Conservation (phyloP, 2,888 invertebrate species). For the Dyspetes luteomarginatus region DNA sequence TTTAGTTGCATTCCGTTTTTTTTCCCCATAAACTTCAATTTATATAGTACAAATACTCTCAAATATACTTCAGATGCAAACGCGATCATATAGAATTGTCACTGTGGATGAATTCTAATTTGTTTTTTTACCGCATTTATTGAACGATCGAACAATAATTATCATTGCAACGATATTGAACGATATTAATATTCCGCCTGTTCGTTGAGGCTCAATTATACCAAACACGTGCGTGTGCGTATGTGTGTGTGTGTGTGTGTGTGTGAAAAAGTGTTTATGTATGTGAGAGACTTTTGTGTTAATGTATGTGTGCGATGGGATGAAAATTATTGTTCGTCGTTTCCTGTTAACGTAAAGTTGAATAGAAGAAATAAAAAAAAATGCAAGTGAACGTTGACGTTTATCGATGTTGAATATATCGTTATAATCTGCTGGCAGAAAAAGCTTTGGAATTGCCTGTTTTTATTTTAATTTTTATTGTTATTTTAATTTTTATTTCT, state of each 20-base stretch:
- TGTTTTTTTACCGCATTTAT: conserved; percentile 27
- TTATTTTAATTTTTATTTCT: neutral
- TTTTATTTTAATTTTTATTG: neutral
- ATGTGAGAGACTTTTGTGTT: neutral
- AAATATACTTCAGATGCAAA: neutral
- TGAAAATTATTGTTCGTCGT: conserved; percentile 52
- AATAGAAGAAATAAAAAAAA: neutral
- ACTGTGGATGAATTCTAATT: conserved; percentile 30
- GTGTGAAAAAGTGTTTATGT: neutral
- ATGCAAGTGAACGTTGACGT: conserved; percentile 35
- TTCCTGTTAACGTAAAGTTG: conserved; percentile 34
- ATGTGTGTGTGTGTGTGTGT: conserved; percentile 8
- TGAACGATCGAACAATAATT: conserved; percentile 36
- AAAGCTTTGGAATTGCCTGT: conserved; percentile 26
- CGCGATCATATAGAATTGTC: conserved; percentile 28
- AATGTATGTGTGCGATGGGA: neutral
- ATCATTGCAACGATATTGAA: conserved; percentile 42
- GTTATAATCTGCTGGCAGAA: conserved; percentile 58
- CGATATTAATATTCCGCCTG: conserved; percentile 28
- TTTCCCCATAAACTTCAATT: neutral
- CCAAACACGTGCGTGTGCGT: conserved; percentile 9
- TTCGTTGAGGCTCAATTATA: conserved; percentile 15
- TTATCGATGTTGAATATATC: conserved; percentile 49
- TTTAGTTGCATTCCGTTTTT: no score
- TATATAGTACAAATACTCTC: no score